Evolutionary conservation across 2,113 vertebrate species (phyloP), one percentile per base, ranked within the genome.

Genomic region (Empidonax traillii): DNA sequence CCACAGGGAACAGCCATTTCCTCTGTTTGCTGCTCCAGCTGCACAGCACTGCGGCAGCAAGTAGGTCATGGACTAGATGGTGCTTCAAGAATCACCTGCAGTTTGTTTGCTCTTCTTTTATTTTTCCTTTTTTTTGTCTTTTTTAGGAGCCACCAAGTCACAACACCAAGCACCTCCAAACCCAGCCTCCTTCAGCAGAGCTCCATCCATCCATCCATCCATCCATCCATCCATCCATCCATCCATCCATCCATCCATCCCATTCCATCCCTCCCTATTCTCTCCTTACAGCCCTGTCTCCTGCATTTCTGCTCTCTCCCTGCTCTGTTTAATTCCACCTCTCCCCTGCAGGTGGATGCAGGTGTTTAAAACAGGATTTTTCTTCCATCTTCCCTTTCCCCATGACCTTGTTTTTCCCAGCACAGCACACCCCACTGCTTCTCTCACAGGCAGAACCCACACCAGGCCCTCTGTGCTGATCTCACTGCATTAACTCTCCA

Each of bases 371-470:
- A 51, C 15, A 83, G 20, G 49, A 59, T 65, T 78, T 75, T 84
- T n/a, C 31, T 77, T 92, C 81, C 59, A 49, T 73, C 90, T 72
- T 85, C 25, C 62, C 71, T 74, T 76, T 65, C 46, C 35, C 30
- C 46, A 24, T 35, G 41, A 31, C 46, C n/a, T 3, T 15, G 12
- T n/a, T 72, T 62, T 80, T 22, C 85, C 84, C 47, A 51, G 63
- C 17, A 21, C 4, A 31, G 47, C 0, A 0, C 2, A 46, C 19
- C 1, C 1, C 9, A 6, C 7, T 47, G 62, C 68, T 76, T 33
- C 83, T 65, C 63, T 47, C 51, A 13, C 27, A 9, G 52, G 43
- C 68, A 6, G 61, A 87, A 44, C 24, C 19, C 44, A 44, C 75
- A 61, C 2, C 1, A 9, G 6, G 15, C 73, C 65, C 85, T 85